phyloP scores from a whole-genome alignment of 2,888 invertebrate genomes.

The Darwinula stevensoni region DNA sequence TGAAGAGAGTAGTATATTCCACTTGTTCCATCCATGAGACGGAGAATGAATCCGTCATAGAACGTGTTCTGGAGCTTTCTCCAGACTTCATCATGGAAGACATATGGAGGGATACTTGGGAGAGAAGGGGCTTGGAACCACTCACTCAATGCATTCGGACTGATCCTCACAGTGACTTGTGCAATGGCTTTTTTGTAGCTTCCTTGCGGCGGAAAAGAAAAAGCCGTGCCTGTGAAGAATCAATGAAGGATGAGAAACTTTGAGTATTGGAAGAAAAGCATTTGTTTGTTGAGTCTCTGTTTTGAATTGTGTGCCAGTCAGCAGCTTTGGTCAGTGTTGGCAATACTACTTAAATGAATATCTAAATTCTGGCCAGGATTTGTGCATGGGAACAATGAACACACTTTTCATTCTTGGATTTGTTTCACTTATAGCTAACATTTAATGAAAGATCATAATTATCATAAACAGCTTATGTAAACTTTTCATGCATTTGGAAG shows the following conservation, averaged over 20 bases:
- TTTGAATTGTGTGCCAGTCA: too few relatives aligned
- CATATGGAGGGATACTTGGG: conserved; percentile 32
- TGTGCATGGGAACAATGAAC: too few relatives aligned
- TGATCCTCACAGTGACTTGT: conserved; percentile 37
- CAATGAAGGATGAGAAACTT: background rate
- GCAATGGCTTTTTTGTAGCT: conserved; percentile 86
- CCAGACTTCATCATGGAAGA: conserved; percentile 24
- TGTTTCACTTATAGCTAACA: too few relatives aligned
- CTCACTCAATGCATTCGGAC: conserved; percentile 42
- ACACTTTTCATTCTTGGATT: too few relatives aligned
- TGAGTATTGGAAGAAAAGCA: background rate
- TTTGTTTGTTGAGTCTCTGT: too few relatives aligned
- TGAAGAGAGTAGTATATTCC: conserved; percentile 66
- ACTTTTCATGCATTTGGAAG: too few relatives aligned
- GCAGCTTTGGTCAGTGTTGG: too few relatives aligned
- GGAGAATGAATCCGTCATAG: conserved; percentile 75
- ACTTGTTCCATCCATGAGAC: conserved; percentile 70
- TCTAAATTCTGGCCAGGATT: too few relatives aligned
- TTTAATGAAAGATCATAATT: too few relatives aligned
- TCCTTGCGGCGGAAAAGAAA: conserved; percentile 26
- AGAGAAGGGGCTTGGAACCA: conserved; percentile 24
- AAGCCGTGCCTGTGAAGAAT: background rate
- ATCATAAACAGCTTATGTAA: too few relatives aligned
- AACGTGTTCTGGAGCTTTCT: conserved; percentile 28
- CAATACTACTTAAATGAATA: too few relatives aligned